phyloP scores from a whole-genome alignment of 2,113 vertebrate species.

The Zootoca vivipara region DNA sequence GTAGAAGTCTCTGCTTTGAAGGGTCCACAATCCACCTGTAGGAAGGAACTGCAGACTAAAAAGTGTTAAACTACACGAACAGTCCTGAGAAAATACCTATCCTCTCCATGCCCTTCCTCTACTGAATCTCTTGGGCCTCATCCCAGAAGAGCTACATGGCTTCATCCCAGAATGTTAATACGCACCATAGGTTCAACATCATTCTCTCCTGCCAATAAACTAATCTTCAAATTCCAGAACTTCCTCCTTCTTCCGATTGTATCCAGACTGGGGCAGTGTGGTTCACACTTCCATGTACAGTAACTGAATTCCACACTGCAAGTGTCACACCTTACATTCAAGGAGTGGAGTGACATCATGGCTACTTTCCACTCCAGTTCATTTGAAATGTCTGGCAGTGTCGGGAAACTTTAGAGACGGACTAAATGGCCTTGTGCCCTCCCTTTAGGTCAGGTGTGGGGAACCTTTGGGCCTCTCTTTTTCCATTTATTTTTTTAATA shows the following conservation, averaged over 20 bases:
- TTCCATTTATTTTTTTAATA: too few relatives aligned
- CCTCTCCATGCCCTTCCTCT: neutral
- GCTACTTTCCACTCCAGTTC: neutral
- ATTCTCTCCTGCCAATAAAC: neutral
- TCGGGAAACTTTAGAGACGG: neutral
- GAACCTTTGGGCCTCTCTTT: too few relatives aligned
- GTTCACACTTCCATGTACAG: neutral
- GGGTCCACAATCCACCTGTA: neutral
- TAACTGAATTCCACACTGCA: neutral
- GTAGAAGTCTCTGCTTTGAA: neutral
- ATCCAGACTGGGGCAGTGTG: neutral
- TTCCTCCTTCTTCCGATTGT: neutral
- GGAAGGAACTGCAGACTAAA: neutral
- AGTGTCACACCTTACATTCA: neutral
- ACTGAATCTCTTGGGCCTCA: neutral
- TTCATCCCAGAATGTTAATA: neutral
- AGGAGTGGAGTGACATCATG: neutral
- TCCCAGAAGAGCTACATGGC: too few relatives aligned
- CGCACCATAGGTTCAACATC: neutral
- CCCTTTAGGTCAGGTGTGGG: too few relatives aligned
- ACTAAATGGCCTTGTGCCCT: neutral
- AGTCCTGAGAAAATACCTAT: neutral
- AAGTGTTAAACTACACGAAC: neutral
- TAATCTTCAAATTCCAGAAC: neutral
- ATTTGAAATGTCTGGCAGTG: neutral